phyloP scores from a whole-genome alignment of 2,797 vertebrate genomes.

The Falco biarmicus region DNA sequence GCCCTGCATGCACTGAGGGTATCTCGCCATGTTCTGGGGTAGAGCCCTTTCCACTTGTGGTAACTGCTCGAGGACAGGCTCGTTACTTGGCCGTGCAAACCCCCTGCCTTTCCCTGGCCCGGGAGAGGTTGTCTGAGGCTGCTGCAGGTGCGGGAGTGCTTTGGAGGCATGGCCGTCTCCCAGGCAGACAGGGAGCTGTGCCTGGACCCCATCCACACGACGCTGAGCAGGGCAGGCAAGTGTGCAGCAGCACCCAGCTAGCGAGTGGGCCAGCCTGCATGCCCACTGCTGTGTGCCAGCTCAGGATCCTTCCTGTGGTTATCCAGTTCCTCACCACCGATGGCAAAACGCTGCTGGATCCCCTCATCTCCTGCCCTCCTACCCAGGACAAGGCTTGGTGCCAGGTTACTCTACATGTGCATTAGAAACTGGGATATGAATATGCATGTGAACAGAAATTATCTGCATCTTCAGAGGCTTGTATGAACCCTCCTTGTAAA shows the following conservation, averaged over 20 bases:
- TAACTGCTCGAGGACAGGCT: not conserved
- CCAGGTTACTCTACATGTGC: not conserved
- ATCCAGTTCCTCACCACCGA: not conserved
- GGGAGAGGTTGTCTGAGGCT: not conserved
- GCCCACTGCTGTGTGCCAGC: not conserved
- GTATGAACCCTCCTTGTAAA: not conserved
- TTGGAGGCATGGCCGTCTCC: not conserved
- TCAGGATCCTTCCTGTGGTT: not conserved
- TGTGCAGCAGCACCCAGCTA: not conserved
- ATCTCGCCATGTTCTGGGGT: not conserved
- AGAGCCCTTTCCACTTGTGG: not conserved
- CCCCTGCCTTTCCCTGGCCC: not conserved
- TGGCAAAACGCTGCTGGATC: fast-evolving
- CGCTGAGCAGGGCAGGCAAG: not conserved
- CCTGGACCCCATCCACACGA: not conserved
- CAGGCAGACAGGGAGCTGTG: not conserved
- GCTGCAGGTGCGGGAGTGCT: not conserved
- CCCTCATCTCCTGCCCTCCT: not conserved
- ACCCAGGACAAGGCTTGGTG: not conserved
- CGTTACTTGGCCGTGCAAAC: not conserved
- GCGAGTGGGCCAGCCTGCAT: not conserved
- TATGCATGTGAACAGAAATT: not conserved
- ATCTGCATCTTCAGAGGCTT: not conserved
- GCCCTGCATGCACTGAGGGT: not conserved
- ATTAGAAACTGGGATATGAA: not conserved